phyloP scores from a whole-genome alignment of 2,888 invertebrate genomes.

The Acanthosoma haemorrhoidale region DNA sequence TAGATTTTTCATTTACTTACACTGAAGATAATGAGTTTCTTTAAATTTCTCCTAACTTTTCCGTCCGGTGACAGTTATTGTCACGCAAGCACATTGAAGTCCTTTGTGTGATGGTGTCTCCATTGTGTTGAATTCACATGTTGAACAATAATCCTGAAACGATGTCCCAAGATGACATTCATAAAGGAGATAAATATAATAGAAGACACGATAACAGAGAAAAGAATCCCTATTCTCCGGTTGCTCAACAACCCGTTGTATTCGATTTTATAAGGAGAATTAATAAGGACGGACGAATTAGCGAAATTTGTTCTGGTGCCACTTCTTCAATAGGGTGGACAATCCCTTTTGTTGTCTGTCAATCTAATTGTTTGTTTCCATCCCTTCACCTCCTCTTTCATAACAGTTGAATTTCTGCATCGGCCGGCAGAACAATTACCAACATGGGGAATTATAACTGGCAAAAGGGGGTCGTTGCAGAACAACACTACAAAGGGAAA shows the following conservation, averaged over 20 bases:
- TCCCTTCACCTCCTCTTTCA: constrained; percentile 12
- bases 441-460: constrained; percentile 9
- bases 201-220: neutral
- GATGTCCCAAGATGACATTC: constrained; percentile 5
- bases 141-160: constrained; percentile 9
- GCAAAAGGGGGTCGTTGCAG: neutral
- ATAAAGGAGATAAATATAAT: neutral
- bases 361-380: constrained; percentile 7
- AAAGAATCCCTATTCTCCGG: constrained; percentile 6
- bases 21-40: too few species aligned
- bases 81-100: neutral
- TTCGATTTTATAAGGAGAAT: neutral
- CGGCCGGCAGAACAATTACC: neutral
- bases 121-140: neutral
- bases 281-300: constrained; percentile 24
- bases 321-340: constrained; percentile 15
- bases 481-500: neutral
- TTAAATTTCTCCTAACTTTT: too few species aligned
- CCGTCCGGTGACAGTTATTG: neutral
- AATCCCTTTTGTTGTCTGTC: constrained; percentile 1
- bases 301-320: constrained; percentile 11
- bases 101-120: neutral
- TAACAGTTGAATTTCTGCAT: neutral
- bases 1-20: too few species aligned
- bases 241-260: neutral